These are phyloP conservation scores for Meda fulgida DNA, from an alignment of 2,797 vertebrate genomes.

Conservation along the genomic window DNA sequence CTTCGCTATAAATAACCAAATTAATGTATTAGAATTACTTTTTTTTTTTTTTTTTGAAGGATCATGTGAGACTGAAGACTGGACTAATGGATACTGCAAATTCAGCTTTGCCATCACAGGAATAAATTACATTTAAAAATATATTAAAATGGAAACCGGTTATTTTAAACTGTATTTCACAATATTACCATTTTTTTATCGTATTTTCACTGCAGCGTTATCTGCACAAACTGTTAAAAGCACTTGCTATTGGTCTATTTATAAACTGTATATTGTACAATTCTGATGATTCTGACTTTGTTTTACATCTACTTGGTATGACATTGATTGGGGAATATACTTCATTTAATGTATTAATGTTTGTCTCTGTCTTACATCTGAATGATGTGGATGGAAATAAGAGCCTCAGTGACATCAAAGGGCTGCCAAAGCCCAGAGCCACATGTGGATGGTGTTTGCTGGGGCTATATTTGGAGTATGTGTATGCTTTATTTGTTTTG, in stretches of 20 bases:
- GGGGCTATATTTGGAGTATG: slow-evolving; percentile 72
- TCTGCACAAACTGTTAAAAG: not conserved
- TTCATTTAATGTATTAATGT: slow-evolving; percentile 51
- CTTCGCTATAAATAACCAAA: too few relatives aligned
- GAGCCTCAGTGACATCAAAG: slow-evolving; percentile 69
- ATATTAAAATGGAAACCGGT: too few relatives aligned
- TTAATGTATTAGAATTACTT: too few relatives aligned
- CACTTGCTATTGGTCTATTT: not conserved
- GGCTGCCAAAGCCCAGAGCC: slow-evolving; percentile 39
- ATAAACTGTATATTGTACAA: too few relatives aligned
- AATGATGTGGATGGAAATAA: slow-evolving; percentile 58
- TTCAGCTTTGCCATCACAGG: too few relatives aligned
- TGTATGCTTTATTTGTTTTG: slow-evolving; percentile 68
- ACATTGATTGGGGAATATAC: slow-evolving; percentile 7
- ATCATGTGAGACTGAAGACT: too few relatives aligned
- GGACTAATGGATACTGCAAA: too few relatives aligned
- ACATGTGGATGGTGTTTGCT: slow-evolving; percentile 55
- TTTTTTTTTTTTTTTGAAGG: too few relatives aligned
- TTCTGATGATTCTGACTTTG: not conserved
- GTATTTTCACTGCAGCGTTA: not conserved
- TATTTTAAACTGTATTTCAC: not conserved
- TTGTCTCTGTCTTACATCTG: slow-evolving; percentile 51
- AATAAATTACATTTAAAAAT: too few relatives aligned
- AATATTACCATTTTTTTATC: not conserved
- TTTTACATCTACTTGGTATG: not conserved